Conservation (phyloP, 1,140 invertebrate genomes). For the Cheumatopsyche charites region DNA sequence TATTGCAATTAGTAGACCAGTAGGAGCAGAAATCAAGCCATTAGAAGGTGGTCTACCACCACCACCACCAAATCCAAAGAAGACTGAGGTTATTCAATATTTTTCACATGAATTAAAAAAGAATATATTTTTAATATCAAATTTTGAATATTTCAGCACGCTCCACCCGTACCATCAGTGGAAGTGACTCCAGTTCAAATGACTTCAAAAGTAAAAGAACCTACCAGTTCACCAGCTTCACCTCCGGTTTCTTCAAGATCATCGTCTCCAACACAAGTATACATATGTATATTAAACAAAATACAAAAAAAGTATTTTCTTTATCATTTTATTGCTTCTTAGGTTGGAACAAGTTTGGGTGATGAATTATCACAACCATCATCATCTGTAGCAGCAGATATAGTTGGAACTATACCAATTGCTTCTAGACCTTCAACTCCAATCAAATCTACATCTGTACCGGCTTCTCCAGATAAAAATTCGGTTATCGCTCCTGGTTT, state of each 20-base stretch:
- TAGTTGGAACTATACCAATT: constrained; percentile 10
- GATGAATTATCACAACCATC: constrained; percentile 2
- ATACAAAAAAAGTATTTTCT: no score
- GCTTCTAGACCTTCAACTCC: constrained; percentile 9
- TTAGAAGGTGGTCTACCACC: constrained; percentile 57
- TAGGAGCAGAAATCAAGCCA: constrained; percentile 55
- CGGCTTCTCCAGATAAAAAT: constrained; percentile 38
- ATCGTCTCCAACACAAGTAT: constrained; percentile 27
- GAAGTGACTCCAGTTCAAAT: constrained; percentile 55
- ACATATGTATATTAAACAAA: no score
- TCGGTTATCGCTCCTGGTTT: constrained; percentile 25
- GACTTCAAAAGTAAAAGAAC: constrained; percentile 42
- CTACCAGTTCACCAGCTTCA: constrained; percentile 41
- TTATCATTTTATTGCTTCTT: background rate
- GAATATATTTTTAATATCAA: constrained; percentile 6
- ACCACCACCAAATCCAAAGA: constrained; percentile 53
- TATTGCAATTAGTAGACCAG: constrained; percentile 55
- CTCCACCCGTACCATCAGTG: constrained; percentile 41
- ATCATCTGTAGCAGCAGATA: background rate
- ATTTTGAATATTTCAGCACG: constrained; percentile 31
- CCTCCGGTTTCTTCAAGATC: constrained; percentile 38
- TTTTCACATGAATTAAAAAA: background rate
- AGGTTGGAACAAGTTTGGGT: background rate
- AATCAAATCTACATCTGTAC: constrained; percentile 14
- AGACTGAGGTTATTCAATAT: constrained; percentile 31